Base-by-base conservation (phyloP, 2,113 vertebrate species). In the Rhea americana region DNA sequence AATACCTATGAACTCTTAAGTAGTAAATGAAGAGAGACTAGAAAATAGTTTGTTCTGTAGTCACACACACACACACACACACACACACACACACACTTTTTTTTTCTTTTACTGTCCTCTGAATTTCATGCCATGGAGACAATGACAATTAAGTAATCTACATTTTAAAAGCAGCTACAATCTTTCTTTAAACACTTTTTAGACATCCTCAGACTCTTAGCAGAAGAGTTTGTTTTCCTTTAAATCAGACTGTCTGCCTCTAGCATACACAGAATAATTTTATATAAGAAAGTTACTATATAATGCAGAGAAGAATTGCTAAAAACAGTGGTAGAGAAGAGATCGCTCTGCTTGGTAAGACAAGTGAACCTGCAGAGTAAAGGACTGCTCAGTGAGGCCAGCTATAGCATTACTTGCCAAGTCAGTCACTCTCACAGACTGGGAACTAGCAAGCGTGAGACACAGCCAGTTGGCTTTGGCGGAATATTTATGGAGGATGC, bases 391-490 rank as follows among this genome's bases (percentile, higher is more conserved):
- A 82, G 10, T 59, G 85, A 71, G 83, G 87, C 94, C 91, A 91
- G 76, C 90, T 63, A 73, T 61, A 77, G 85, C 74, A 24, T 3
- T 55, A 96, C 83, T 90, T 94, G 94, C 91, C 95, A 94, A 94
- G 94, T 86, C 94, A 94, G 90, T 55, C 66, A 58, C 81, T 93
- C 85, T 65, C 73, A 72, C 90, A 94, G 94, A 87, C 92, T 93
- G 95, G 93, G 89, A 95, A 70, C 77, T 94, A 94, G 90, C 94
- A 93, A 91, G 93, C 50, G 94, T 87, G 95, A 95, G 95, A 96
- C 93, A 75, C 83, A 94, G 94, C 93, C 95, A 93, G 93, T 93
- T 96, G 93, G 94, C 95, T 96, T 94, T 92, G 91, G 93, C 1
- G 43, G 91, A 93, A 67, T 96, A 95, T 95, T 94, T 94, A 94